Evolutionary conservation across 2,113 vertebrate species (phyloP).

Genomic region (Oplegnathus fasciatus): DNA sequence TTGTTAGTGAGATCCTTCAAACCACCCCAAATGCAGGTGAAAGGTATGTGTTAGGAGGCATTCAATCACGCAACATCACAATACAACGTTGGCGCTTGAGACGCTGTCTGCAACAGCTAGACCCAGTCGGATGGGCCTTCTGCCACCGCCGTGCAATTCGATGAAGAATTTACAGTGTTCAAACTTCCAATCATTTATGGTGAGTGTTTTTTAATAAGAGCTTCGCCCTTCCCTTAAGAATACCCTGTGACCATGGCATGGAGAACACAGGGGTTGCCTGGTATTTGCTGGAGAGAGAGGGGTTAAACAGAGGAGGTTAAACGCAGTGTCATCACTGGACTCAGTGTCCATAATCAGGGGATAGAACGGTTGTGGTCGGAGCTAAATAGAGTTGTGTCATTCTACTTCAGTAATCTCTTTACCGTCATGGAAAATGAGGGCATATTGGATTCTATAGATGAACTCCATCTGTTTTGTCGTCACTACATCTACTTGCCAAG

Average conservation of each 20-base stretch:
- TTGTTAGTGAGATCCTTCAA: slow-evolving; percentile 2
- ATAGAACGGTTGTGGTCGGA: too few relatives aligned
- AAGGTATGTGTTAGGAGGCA: not conserved
- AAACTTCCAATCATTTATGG: not conserved
- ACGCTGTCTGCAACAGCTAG: not conserved
- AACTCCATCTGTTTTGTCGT: not conserved
- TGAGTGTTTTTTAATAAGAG: not conserved
- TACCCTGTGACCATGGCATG: too few relatives aligned
- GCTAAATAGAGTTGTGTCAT: not conserved
- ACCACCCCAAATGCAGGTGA: slow-evolving; percentile 3
- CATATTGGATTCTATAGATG: not conserved
- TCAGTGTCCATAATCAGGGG: too few relatives aligned
- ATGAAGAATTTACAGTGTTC: not conserved
- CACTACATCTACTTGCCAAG: not conserved
- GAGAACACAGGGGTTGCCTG: too few relatives aligned
- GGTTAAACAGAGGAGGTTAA: too few relatives aligned
- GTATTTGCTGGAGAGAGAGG: too few relatives aligned
- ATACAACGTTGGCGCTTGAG: not conserved
- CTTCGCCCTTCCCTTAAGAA: too few relatives aligned
- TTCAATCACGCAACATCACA: not conserved
- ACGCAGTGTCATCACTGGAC: too few relatives aligned
- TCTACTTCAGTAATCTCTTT: not conserved
- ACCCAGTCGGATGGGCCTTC: not conserved
- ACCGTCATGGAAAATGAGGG: slow-evolving; percentile 13
- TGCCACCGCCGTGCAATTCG: not conserved